Percentiles rank a stretch among this genome's conserved stretches.
These are phyloP conservation scores for Tauraco erythrolophus DNA, from an alignment of 2,113 vertebrate species.

Conservation along the genomic window DNA sequence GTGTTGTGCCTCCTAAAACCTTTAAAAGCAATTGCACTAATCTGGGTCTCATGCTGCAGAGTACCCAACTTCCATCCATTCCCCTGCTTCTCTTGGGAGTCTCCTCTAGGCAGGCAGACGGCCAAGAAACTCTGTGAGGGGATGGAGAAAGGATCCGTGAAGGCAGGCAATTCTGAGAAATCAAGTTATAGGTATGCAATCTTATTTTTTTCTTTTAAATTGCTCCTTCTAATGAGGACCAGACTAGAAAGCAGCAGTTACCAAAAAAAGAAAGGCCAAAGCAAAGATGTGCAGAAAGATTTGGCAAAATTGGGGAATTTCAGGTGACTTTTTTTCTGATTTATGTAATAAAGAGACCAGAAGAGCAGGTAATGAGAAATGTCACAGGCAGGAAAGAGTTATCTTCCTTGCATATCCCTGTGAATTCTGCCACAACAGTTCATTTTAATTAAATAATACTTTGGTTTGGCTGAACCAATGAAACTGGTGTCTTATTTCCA, in stretches of 20 bases:
- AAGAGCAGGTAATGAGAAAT: background rate
- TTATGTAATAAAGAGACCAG: background rate
- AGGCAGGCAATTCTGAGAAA: slow-evolving; percentile 64
- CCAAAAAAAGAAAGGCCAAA: background rate
- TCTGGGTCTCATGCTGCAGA: slow-evolving; percentile 55
- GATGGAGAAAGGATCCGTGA: slow-evolving; percentile 57
- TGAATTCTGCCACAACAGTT: background rate
- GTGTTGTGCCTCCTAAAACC: slow-evolving; percentile 53
- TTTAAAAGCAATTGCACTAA: slow-evolving; percentile 68
- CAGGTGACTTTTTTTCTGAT: background rate
- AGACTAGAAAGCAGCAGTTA: background rate
- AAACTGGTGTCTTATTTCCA: background rate
- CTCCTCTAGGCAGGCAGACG: slow-evolving; percentile 68
- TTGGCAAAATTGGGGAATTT: background rate
- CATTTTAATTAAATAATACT: background rate
- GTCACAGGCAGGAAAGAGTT: background rate
- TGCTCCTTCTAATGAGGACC: background rate
- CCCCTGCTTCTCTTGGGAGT: slow-evolving; percentile 69
- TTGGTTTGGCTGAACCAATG: background rate
- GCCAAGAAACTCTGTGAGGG: slow-evolving; percentile 70
- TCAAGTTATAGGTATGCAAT: slow-evolving; percentile 68
- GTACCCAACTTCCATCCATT: slow-evolving; percentile 66
- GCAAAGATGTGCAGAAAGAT: slow-evolving; percentile 29
- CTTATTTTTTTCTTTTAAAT: slow-evolving; percentile 59
- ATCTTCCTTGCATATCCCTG: background rate